Percentiles rank a stretch among this genome's conserved stretches.
Conservation (phyloP, 2,888 invertebrate species). For the Allolobophora icterica region DNA sequence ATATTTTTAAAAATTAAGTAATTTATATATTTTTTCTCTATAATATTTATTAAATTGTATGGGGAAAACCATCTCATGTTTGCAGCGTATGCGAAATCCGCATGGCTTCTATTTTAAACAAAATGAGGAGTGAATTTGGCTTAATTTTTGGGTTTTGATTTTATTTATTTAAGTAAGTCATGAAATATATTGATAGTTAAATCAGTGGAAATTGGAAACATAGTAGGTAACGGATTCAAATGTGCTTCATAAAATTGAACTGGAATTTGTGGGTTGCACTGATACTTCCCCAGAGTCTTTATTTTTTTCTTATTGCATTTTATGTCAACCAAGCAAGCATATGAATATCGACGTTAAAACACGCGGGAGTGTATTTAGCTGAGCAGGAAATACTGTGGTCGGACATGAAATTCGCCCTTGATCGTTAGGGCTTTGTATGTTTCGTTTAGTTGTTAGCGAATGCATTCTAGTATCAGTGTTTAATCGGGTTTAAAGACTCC, state of each 20-base stretch:
- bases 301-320: too few relatives aligned
- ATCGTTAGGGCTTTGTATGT: too few relatives aligned
- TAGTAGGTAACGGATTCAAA: not conserved
- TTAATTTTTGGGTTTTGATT: not conserved
- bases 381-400: too few relatives aligned
- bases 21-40: not conserved
- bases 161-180: not conserved
- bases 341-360: too few relatives aligned
- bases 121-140: not conserved
- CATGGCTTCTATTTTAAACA: not conserved
- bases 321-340: too few relatives aligned
- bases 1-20: not conserved
- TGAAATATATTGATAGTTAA: not conserved
- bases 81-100: not conserved
- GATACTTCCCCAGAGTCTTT: not conserved
- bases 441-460: too few relatives aligned
- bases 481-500: too few relatives aligned
- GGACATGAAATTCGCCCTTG: too few relatives aligned
- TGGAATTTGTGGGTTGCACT: not conserved
- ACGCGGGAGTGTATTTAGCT: too few relatives aligned
- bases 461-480: too few relatives aligned
- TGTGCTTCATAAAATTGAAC: not conserved
- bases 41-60: not conserved
- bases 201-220: not conserved
- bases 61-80: not conserved